These are phyloP conservation scores for Chloebia gouldiae DNA, from an alignment of 2,113 vertebrate species.

Conservation along the genomic window DNA sequence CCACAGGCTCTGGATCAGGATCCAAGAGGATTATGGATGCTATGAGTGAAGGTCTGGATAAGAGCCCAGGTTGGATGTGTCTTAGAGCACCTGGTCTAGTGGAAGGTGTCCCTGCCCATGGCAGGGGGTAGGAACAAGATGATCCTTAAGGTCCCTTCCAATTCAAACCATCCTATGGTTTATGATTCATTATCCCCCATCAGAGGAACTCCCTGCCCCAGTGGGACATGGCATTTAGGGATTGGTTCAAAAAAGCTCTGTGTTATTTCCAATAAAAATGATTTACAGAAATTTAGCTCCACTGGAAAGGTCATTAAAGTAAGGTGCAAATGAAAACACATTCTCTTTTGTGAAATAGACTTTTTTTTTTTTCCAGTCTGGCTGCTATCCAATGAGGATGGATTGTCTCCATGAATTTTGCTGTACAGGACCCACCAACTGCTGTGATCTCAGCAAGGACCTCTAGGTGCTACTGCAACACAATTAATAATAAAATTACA, in stretches of 20 bases:
- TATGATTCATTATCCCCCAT: neutral
- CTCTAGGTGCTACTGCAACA: constrained; percentile 50
- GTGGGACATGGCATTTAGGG: neutral
- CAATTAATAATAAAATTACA: neutral
- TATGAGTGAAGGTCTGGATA: neutral
- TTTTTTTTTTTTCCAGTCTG: neutral
- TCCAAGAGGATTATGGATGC: neutral
- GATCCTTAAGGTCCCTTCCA: neutral
- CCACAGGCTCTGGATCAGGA: neutral
- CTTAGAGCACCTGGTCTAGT: neutral
- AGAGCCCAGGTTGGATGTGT: neutral
- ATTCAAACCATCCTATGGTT: neutral
- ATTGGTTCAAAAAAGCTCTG: neutral
- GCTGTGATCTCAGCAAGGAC: constrained; percentile 21
- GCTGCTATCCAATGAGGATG: neutral
- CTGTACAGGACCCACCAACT: neutral
- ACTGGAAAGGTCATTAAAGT: neutral
- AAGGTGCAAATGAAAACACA: neutral
- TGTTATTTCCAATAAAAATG: neutral
- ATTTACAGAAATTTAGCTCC: neutral
- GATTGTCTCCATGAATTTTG: neutral
- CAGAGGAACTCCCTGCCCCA: neutral
- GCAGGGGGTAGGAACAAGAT: neutral
- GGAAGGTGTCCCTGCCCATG: neutral
- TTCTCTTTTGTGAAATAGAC: neutral